A percentile compares a stretch with the other conserved stretches of the same genome.
These are phyloP conservation scores for Microtus montanus DNA, from an alignment of 2,113 vertebrate species.

Conservation along the genomic window DNA sequence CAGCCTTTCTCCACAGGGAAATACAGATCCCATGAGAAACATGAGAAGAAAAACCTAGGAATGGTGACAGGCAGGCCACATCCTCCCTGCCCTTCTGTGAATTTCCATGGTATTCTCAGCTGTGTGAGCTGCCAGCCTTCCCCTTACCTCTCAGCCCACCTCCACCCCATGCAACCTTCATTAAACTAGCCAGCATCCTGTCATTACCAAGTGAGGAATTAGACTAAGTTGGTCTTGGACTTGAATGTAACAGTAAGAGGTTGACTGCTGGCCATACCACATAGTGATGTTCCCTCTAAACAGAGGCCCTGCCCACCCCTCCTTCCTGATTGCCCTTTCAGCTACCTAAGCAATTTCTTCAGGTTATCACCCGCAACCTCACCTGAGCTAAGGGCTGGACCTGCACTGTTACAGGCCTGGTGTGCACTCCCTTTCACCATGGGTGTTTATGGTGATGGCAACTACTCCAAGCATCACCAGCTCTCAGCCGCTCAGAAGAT, in stretches of 20 bases:
- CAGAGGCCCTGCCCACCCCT: neutral
- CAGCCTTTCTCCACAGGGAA: neutral
- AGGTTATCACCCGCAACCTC: neutral
- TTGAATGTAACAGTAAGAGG: neutral
- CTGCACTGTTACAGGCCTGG: neutral
- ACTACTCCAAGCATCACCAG: neutral
- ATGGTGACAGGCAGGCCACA: neutral
- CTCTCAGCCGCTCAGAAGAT: neutral
- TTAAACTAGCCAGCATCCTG: neutral
- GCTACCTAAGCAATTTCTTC: neutral
- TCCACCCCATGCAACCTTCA: neutral
- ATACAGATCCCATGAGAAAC: rapidly evolving
- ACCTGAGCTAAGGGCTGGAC: no score
- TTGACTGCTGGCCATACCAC: neutral
- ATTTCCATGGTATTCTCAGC: neutral
- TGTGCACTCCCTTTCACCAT: neutral
- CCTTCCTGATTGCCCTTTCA: neutral
- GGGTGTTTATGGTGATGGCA: neutral
- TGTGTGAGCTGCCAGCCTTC: neutral
- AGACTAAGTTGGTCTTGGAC: neutral
- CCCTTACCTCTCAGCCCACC: no score
- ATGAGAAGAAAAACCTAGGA: neutral
- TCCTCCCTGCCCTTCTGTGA: no score
- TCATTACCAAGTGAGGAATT: neutral
- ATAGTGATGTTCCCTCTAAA: neutral